Base-by-base conservation (phyloP, 2,797 vertebrate genomes). In the Manis javanica region DNA sequence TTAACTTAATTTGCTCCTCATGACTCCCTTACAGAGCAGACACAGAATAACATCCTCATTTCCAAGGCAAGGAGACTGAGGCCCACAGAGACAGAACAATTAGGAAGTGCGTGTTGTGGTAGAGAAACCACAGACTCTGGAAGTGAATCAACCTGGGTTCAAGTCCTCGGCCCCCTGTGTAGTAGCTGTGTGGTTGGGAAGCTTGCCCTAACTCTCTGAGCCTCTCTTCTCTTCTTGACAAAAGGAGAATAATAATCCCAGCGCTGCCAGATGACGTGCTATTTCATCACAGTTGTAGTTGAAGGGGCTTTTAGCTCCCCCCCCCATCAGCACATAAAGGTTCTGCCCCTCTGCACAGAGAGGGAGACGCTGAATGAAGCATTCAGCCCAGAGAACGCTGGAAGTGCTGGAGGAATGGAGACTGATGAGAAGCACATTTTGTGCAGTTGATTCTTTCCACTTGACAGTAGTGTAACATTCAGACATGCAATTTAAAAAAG, bases 341-440 rank as follows among this genome's bases (percentile, higher is more conserved):
- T 59, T 69, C 71, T 53, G 46, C 59, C 23, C 39, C 46, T 68
- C 86, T 42, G 24, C 68, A 12, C 31, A 19, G 69, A 77, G 63
- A 77, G 4, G 75, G 75, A 88, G 86, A 51, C 1, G 1, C 10
- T 53, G 87, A 82, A 89, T 72, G 39, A 83, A 61, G 66, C 10
- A 11, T 55, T 82, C 29, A 0, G 34, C 71, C 53, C 29, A 37
- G 66, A 87, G 46, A 23, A 64, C 53, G 19, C 3, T 69, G 90
- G 77, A 87, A 74, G 51, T 91, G 23, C 78, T 57, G n/a, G 59
- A 55, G 57, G 49, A 85, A 64, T 51, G 0, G 46, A 83, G 82
- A 39, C 46, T 55, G 59, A 91, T 61, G 89, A 96, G 79, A 96
- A 97, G 96, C 83, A 94, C 31, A 57, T 90, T 97, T 87, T 61